Percentiles rank a stretch among this genome's conserved stretches.
Evolutionary conservation across 2,888 invertebrate species (phyloP).

Genomic region (Agrochola litura): DNA sequence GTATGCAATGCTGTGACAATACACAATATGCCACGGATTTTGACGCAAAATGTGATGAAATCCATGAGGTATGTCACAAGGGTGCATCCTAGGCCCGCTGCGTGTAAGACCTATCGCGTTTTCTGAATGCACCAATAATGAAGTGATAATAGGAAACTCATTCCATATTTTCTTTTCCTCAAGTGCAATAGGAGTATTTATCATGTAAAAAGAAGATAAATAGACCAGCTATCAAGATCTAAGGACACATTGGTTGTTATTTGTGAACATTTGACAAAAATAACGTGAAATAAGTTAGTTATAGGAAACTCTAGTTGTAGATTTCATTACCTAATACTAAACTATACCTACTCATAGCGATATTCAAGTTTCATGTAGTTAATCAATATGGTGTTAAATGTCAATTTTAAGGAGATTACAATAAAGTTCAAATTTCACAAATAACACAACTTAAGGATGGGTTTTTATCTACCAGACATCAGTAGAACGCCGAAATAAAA

Average conservation of each 20-base stretch:
- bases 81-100: constrained; percentile 45
- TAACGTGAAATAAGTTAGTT: constrained; percentile 35
- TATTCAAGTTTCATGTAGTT: constrained; percentile 44
- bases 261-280: constrained; percentile 48
- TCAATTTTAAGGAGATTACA: constrained; percentile 46
- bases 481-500: neutral
- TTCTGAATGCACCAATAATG: constrained; percentile 63
- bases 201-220: constrained; percentile 46
- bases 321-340: constrained; percentile 46
- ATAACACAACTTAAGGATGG: constrained; percentile 3
- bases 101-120: constrained; percentile 74
- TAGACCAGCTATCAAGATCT: constrained; percentile 43
- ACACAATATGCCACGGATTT: neutral
- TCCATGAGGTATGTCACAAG: neutral
- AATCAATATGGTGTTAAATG: constrained; percentile 39
- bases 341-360: constrained; percentile 23
- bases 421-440: constrained; percentile 42
- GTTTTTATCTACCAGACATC: neutral
- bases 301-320: constrained; percentile 35
- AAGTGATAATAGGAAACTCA: constrained; percentile 29
- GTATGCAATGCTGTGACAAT: neutral
- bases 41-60: neutral
- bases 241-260: constrained; percentile 5
- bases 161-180: constrained; percentile 29
- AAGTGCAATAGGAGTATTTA: constrained; percentile 29